Percentiles rank a stretch among this genome's conserved stretches.
phyloP scores from a whole-genome alignment of 2,797 vertebrate genomes.

The Coendou prehensilis region DNA sequence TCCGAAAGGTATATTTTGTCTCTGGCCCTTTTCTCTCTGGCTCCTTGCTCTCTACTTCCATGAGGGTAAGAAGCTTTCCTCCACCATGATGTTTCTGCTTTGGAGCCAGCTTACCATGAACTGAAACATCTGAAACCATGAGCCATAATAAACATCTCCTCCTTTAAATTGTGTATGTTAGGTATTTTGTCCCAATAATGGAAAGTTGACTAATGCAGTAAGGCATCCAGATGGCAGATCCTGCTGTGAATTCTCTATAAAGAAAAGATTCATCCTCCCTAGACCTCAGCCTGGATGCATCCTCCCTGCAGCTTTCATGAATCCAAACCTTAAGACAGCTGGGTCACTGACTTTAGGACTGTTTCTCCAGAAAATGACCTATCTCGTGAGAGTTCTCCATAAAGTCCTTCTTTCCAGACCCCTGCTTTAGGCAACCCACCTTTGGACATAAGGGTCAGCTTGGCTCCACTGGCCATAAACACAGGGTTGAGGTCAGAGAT shows the following conservation, averaged over 20 bases:
- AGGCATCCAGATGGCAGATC: neutral
- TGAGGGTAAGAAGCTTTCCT: neutral
- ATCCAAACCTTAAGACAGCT: neutral
- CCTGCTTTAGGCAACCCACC: slow-evolving; percentile 87
- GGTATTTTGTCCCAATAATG: neutral
- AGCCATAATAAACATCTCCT: neutral
- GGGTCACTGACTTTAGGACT: neutral
- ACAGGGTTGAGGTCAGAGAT: slow-evolving; percentile 99
- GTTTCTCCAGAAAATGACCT: slow-evolving; percentile 1
- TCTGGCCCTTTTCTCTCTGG: neutral
- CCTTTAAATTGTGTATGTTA: neutral
- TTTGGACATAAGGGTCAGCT: slow-evolving; percentile 92
- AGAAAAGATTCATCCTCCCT: neutral
- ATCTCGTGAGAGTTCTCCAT: neutral
- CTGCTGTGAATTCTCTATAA: neutral
- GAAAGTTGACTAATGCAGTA: neutral
- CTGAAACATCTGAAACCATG: neutral
- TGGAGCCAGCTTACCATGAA: neutral
- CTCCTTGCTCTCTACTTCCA: neutral
- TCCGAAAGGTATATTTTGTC: neutral
- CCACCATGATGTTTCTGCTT: neutral
- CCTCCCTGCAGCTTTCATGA: neutral
- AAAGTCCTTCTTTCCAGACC: neutral
- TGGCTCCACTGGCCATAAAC: slow-evolving; percentile 94
- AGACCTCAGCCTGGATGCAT: neutral